Evolutionary conservation across 2,888 invertebrate species (phyloP).

Genomic region (Drosophila nigricruria): DNA sequence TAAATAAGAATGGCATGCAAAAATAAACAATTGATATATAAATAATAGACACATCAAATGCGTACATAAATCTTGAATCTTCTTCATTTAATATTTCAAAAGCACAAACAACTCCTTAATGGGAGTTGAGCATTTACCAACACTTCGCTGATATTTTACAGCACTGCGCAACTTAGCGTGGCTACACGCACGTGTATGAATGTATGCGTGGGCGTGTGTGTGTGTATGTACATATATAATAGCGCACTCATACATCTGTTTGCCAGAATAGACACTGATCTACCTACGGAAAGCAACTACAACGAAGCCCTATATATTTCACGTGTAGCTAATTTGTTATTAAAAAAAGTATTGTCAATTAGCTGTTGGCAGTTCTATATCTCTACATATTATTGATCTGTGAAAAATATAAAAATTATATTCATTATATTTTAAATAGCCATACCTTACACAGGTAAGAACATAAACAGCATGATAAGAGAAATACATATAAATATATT

Average conservation of each 20-base stretch:
- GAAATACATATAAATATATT: neutral
- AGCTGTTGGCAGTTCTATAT: neutral
- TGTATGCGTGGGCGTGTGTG: too few species aligned
- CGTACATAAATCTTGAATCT: neutral
- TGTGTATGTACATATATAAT: neutral
- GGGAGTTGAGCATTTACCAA: constrained; percentile 20
- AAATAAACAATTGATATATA: neutral
- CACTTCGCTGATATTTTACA: constrained; percentile 30
- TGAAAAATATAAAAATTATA: neutral
- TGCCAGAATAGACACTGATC: constrained; percentile 16
- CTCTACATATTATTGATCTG: neutral
- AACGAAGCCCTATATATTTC: constrained; percentile 6
- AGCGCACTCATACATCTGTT: neutral
- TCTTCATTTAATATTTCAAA: neutral
- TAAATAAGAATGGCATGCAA: neutral
- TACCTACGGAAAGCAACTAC: constrained; percentile 26
- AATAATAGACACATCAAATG: neutral
- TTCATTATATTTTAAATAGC: neutral
- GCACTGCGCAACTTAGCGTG: constrained; percentile 27
- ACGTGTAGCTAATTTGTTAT: constrained; percentile 13
- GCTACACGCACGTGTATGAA: neutral
- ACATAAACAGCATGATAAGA: neutral
- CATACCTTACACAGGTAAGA: neutral
- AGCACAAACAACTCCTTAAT: neutral
- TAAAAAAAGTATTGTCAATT: neutral